Conservation (phyloP, 1,140 invertebrate genomes). For the Lepidurus packardi region DNA sequence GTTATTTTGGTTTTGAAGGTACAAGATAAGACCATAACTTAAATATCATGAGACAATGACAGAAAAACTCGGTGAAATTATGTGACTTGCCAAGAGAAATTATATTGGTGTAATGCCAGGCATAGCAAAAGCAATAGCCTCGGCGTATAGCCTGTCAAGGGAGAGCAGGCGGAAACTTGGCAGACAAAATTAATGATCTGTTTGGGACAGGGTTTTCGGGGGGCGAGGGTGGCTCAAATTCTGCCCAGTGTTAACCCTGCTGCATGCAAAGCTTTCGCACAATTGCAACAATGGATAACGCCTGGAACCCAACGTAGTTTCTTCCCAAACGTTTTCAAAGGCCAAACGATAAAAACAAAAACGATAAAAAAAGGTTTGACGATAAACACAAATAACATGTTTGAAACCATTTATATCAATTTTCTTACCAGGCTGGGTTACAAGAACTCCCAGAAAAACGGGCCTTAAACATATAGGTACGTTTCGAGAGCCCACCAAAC, state of each 20-base stretch:
- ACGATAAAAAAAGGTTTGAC: no score
- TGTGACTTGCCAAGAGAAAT: neutral
- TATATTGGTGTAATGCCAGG: neutral
- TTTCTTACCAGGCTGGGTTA: no score
- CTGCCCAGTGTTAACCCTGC: neutral
- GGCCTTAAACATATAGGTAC: no score
- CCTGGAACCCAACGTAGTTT: no score
- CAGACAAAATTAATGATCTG: constrained; percentile 22
- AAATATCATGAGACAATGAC: no score
- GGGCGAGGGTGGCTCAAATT: neutral
- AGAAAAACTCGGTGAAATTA: neutral
- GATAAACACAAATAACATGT: no score
- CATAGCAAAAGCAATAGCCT: neutral
- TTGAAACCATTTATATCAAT: no score
- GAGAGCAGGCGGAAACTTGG: neutral
- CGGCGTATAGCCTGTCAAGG: neutral
- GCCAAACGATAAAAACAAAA: no score
- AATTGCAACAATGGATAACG: neutral
- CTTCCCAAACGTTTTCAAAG: no score
- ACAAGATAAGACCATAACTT: no score
- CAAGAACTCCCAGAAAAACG: no score
- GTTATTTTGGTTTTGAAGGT: neutral
- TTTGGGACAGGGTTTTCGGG: neutral
- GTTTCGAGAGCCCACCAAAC: neutral
- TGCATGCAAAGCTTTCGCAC: neutral